Percentiles rank a stretch among this genome's conserved stretches.
Conservation (phyloP, 2,888 invertebrate species). For the Incurvaria masculella region DNA sequence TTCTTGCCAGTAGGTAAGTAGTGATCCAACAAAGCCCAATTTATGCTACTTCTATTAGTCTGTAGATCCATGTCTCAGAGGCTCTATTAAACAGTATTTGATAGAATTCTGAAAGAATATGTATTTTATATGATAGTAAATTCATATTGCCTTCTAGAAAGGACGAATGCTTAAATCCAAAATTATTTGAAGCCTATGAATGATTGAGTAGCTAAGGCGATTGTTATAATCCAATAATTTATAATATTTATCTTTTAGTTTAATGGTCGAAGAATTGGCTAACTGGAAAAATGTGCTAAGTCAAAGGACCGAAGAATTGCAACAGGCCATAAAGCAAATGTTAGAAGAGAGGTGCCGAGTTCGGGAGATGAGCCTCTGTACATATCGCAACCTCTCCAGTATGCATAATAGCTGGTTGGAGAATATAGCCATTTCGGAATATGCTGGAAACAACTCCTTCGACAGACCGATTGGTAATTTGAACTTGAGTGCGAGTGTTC, state of each 20-base stretch:
- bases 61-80: too few relatives aligned
- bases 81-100: too few relatives aligned
- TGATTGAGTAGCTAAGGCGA: too few relatives aligned
- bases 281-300: conserved; percentile 79
- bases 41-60: neutral
- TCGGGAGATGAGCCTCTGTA: conserved; percentile 60
- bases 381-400: conserved; percentile 58
- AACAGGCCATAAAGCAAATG: conserved; percentile 65
- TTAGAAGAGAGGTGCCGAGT: conserved; percentile 67
- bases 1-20: conserved; percentile 83
- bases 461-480: conserved; percentile 50
- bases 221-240: too few relatives aligned
- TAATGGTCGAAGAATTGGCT: conserved; percentile 91
- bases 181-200: too few relatives aligned
- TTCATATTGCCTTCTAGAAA: too few relatives aligned
- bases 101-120: too few relatives aligned
- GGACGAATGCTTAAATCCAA: too few relatives aligned
- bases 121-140: too few relatives aligned
- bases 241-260: conserved; percentile 49
- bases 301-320: conserved; percentile 65
- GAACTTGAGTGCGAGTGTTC: conserved; percentile 40
- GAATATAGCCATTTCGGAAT: conserved; percentile 42
- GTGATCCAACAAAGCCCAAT: neutral
- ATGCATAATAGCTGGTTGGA: conserved; percentile 48
- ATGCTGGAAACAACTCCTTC: conserved; percentile 23